Base-by-base conservation (phyloP, 2,797 vertebrate species). In the Lindbergichthys nudifrons region DNA sequence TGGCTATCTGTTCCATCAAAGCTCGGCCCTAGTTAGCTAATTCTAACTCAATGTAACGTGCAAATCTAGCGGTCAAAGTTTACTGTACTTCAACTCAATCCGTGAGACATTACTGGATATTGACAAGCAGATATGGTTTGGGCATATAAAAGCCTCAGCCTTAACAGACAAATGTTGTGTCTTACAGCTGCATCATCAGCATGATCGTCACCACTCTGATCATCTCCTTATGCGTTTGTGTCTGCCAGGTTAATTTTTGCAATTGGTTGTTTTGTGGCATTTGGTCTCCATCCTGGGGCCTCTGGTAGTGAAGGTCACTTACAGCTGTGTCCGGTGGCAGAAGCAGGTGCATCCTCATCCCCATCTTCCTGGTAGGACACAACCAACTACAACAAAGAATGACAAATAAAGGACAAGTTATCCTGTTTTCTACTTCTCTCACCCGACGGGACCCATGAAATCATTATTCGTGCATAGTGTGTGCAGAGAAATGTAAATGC, bases 351-450 rank as follows among this genome's bases (percentile, higher is more conserved):
- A 21, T 82, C 79, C 66, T 88, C 80, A 53, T 95, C 92, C 58
- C 77, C 83, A 88, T 92, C 85, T 93, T 91, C 76, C 92, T 60
- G 93, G 90, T 66, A 94, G 93, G 83, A 93, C 39, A 50, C 75
- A 74, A 53, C 53, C 73, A 46, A 70, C 91, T 83, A 46, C 47
- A 73, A 85, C 85, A 48, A 75, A 85, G 42, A 79, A 52, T 76
- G 77, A 83, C 76, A 79, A 65, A 80, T 42, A 81, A 77, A 87
- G 81, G 82, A 63, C 65, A 78, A 53, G 48, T 62, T 39, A n/a
- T 66, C 42, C 50, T 39, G 21, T 50, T 70, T 45, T 47, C 26
- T 56, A 57, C 23, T 42, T 62, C 42, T 66, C 43, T 62, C 23
- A 18, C 39, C 18, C 64, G 58, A 68, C 45, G 65, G 64, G 39